phyloP scores from a whole-genome alignment of 2,113 vertebrate species.

The Atlantisia rogersi region DNA sequence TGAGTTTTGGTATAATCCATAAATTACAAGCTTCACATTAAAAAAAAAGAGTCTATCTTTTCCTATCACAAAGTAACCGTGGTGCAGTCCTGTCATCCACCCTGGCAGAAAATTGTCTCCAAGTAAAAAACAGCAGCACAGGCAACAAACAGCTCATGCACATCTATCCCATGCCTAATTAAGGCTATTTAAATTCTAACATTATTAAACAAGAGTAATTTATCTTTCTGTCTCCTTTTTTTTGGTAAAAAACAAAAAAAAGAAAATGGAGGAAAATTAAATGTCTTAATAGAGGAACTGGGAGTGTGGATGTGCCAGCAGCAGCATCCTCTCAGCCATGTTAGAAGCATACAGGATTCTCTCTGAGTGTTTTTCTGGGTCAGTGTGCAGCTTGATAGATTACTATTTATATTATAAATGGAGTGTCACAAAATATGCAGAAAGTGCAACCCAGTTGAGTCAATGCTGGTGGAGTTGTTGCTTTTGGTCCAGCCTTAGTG shows the following conservation, averaged over 20 bases:
- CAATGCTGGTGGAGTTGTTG: not conserved
- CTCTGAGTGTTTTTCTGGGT: not conserved
- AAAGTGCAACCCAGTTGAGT: not conserved
- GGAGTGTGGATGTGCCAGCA: not conserved
- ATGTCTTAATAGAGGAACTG: not conserved
- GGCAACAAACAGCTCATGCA: not conserved
- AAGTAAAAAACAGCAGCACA: not conserved
- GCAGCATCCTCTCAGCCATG: not conserved
- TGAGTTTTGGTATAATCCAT: not conserved
- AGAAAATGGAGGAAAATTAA: not conserved
- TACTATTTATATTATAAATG: not conserved
- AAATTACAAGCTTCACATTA: not conserved
- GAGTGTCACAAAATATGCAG: not conserved
- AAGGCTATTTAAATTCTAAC: not conserved
- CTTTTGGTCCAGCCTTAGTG: not conserved
- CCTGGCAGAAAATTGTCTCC: not conserved
- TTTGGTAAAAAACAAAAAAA: not conserved
- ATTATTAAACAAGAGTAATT: not conserved
- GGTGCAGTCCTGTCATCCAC: not conserved
- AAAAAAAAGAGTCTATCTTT: not conserved
- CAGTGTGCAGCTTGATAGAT: not conserved
- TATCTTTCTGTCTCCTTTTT: not conserved
- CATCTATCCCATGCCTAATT: not conserved
- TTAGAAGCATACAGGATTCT: not conserved
- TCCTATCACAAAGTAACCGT: not conserved